These are phyloP conservation scores for Fulmarus glacialis DNA, from an alignment of 2,113 vertebrate species.

Conservation along the genomic window DNA sequence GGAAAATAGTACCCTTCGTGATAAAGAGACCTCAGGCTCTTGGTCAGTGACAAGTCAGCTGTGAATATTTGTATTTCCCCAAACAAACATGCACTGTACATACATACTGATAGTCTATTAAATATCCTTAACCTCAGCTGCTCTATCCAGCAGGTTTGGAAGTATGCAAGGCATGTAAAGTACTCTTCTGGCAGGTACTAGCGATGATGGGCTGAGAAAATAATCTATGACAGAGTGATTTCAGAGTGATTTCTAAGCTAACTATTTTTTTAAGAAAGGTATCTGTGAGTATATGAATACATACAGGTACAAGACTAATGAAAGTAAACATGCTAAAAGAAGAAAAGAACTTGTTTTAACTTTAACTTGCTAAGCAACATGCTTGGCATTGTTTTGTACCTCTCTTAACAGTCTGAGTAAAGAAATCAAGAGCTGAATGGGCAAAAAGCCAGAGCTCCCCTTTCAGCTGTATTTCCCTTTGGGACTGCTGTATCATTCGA, in stretches of 20 bases:
- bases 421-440: not conserved
- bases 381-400: not conserved
- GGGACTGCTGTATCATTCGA: not conserved
- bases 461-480: not conserved
- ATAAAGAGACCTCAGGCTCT: not conserved
- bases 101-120: not conserved
- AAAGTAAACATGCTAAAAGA: not conserved
- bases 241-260: not conserved
- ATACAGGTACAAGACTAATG: not conserved
- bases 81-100: fast-evolving
- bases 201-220: not conserved
- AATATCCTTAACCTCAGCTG: not conserved
- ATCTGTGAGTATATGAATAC: not conserved
- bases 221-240: not conserved
- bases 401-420: not conserved
- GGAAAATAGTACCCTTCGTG: not conserved
- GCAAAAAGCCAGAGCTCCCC: not conserved
- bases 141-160: not conserved
- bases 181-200: not conserved
- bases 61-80: not conserved
- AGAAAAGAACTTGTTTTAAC: not conserved
- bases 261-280: not conserved
- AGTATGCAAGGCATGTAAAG: not conserved
- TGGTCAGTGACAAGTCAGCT: not conserved
- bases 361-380: not conserved